phyloP scores from a whole-genome alignment of 2,888 invertebrate species.

The Mesorhabditis sp. region DNA sequence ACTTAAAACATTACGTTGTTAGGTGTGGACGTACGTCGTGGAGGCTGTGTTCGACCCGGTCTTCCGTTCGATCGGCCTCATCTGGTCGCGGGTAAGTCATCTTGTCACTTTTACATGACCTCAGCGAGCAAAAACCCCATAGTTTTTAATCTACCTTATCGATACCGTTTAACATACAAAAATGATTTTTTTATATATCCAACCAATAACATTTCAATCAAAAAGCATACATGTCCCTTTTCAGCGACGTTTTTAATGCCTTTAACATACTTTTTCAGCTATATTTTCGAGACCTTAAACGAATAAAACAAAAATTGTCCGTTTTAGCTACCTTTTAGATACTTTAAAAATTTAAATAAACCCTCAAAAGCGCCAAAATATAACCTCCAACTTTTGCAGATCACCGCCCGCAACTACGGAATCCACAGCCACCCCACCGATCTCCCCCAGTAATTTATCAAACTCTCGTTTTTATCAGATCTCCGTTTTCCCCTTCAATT shows the following conservation, averaged over 20 bases:
- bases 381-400: conserved; percentile 4
- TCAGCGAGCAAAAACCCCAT: too few species aligned
- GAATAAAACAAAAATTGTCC: too few species aligned
- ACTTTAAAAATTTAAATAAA: not conserved
- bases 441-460: conserved; percentile 22
- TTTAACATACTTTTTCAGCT: too few species aligned
- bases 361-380: not conserved
- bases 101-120: too few species aligned
- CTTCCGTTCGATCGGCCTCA: conserved; percentile 39
- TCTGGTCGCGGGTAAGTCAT: conserved; percentile 29
- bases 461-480: not conserved
- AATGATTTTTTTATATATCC: too few species aligned
- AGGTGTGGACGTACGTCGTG: conserved; percentile 49
- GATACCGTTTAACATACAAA: too few species aligned
- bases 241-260: too few species aligned
- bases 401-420: conserved; percentile 48
- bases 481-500: not conserved
- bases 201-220: too few species aligned
- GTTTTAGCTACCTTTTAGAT: too few species aligned
- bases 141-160: too few species aligned
- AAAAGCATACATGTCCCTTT: too few species aligned
- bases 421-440: conserved; percentile 45
- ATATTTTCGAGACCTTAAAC: too few species aligned
- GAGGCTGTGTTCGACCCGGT: conserved; percentile 49
- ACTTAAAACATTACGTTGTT: conserved; percentile 12